Evolutionary conservation across 2,888 invertebrate species (phyloP).

Genomic region (Xanthorhoe spadicearia): DNA sequence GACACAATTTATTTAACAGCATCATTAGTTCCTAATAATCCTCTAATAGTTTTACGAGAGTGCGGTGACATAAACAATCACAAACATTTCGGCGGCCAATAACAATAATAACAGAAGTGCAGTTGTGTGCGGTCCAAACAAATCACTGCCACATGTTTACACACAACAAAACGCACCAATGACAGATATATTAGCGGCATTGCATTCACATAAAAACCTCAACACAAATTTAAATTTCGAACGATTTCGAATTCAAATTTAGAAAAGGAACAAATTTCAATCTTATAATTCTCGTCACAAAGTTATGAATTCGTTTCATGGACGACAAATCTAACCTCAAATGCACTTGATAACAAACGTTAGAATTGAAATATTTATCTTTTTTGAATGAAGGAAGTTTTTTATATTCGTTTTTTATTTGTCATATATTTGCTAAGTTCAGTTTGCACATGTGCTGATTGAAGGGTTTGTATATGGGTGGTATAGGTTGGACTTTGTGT

Average conservation of each 20-base stretch:
- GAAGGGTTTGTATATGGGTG: constrained; percentile 38
- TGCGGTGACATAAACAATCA: constrained; percentile 68
- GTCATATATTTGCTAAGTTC: constrained; percentile 11
- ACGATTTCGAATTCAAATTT: constrained; percentile 1
- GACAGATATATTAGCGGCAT: constrained; percentile 80
- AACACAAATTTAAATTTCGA: constrained; percentile 34
- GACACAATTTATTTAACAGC: constrained; percentile 44
- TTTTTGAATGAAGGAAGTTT: constrained; percentile 23
- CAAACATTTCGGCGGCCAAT: constrained; percentile 76
- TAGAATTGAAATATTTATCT: constrained; percentile 47
- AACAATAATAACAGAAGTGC: constrained; percentile 62
- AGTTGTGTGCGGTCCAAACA: constrained; percentile 73
- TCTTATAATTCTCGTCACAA: constrained; percentile 40
- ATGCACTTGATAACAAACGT: constrained; percentile 46
- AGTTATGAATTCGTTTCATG: constrained; percentile 12
- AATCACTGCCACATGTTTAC: constrained; percentile 75
- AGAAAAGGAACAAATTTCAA: constrained; percentile 45
- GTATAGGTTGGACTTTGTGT: constrained; percentile 37
- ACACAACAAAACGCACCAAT: constrained; percentile 75
- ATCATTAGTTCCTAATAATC: constrained; percentile 44
- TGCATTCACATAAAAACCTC: constrained; percentile 65
- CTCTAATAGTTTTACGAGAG: constrained; percentile 74
- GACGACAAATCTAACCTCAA: constrained; percentile 37
- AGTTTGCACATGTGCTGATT: constrained; percentile 37
- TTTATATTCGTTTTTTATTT: constrained; percentile 16